These are phyloP conservation scores for Eupithecia subfuscata DNA, from an alignment of 2,888 invertebrate species.

Conservation along the genomic window DNA sequence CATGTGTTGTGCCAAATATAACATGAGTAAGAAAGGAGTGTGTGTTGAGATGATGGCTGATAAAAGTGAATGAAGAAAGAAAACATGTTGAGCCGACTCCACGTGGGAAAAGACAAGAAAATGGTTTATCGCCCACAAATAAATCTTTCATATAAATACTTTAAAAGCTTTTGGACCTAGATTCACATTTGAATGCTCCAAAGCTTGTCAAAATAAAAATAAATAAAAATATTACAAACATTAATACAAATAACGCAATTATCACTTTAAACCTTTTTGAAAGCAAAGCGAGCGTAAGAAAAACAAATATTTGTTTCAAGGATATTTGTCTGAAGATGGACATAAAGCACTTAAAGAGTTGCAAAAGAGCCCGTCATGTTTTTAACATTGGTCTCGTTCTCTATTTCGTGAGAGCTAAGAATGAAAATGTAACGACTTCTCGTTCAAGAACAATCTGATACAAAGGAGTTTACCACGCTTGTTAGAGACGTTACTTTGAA, in stretches of 20 bases:
- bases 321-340: slow-evolving; percentile 43
- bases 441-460: slow-evolving; percentile 28
- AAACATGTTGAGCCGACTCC: background rate
- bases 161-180: background rate
- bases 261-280: slow-evolving; percentile 32
- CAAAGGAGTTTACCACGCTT: slow-evolving; percentile 40
- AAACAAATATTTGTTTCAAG: slow-evolving; percentile 49
- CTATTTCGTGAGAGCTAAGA: slow-evolving; percentile 15
- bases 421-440: slow-evolving; percentile 13
- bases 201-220: background rate
- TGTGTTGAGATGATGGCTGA: background rate
- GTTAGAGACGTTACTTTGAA: slow-evolving; percentile 43
- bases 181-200: background rate
- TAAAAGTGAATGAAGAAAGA: background rate
- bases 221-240: slow-evolving; percentile 8
- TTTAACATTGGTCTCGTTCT: background rate
- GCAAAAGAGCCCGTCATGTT: slow-evolving; percentile 17
- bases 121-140: background rate
- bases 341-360: slow-evolving; percentile 28
- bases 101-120: background rate
- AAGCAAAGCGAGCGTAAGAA: slow-evolving; percentile 38
- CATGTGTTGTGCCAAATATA: background rate
- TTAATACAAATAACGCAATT: slow-evolving; percentile 26
- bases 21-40: background rate
- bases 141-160: background rate